Evolutionary conservation across 2,113 vertebrate species (phyloP), one percentile per base, ranked within the genome.

Genomic region (Rhizomys pruinosus): DNA sequence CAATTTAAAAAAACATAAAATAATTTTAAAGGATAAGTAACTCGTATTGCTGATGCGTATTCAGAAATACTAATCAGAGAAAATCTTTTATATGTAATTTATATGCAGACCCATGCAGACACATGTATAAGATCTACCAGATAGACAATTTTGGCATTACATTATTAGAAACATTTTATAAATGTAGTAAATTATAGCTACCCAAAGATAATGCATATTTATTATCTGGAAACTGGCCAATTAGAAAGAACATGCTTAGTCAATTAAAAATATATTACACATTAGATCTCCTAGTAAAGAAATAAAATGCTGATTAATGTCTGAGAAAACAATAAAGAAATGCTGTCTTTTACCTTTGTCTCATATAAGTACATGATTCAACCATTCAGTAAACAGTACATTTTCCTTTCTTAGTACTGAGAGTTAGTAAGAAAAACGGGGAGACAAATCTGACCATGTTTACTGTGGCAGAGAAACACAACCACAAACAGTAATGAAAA

Each of bases 401-500:
- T 78, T 95, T 74, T 19, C 19, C 66, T 91, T 92, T 72, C 34
- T 84, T 19, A 0, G 93, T 16, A 3, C 39, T 64, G n/a, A 64
- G 15, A 32, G 0, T 20, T 19, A 89, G 57, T 87, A 76, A 93
- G 64, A 92, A 42, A 94, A 79, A 79, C 39, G 2, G 7, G 17
- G 7, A 78, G 15, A 39, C 42, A 2, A 57, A 22, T 27, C 61
- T 0, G 89, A 15, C 0, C 5, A 12, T 73, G 25, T 84, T 92
- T 32, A 90, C 47, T 76, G 34, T 86, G 72, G 77, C 12, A 81
- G 64, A 47, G 93, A 97, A 96, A 71, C 5, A n/a, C 4, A 92
- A 47, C 10, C 87, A 1, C 42, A 95, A 84, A 92, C 25, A 90
- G 5, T 39, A 94, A 87, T 87, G 95, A 95, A 96, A 97, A 92